Evolutionary conservation across 2,888 invertebrate genomes (phyloP), one percentile per base, ranked within the genome.

Genomic region (Drosophila pegasa): DNA sequence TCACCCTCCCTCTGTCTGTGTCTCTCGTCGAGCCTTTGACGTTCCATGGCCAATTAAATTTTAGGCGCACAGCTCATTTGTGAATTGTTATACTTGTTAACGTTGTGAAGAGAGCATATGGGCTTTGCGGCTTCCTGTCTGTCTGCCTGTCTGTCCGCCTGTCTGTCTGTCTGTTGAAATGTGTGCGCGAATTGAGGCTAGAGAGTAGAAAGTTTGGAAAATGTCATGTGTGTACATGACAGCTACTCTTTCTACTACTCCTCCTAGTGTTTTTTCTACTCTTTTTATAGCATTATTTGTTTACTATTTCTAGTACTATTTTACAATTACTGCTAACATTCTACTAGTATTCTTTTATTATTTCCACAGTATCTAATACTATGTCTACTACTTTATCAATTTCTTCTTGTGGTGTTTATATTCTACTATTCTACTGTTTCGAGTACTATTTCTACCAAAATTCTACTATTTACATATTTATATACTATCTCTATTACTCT

Each of bases 51-150:
- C 45, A 45, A 45, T 45, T 45, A 45, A 27, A 29, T 45, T 29
- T 45, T 45, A 29, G 45, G 16, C 45, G 0, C 45, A 29, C 27
- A 45, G 29, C 45, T 45, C 45, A 45, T 45, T 45, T 45, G 29
- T 29, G 12, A 45, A 29, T 45, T 45, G 12, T 12, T 29, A 7
- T 45, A 12, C 45, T 16, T 27, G 16, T 10, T 12, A 12, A 27
- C 10, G 2, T 0, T 7, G 12, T 7, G 16, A 18, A 29, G 27
- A 29, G 27, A 45, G 45, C 18, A 29, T 29, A 45, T 38, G 18
- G 18, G 38, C 10, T 9, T 8, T 2, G 0, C 7, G 35, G 1
- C 6, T 6, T 2, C 2, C 4, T 10, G 18, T 18, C 18, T n/a
- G 35, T 6, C 6, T 6, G 7, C 2, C 4, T 10, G 18, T 18